phyloP scores from a whole-genome alignment of 2,113 vertebrate species.

The Vidua macroura region DNA sequence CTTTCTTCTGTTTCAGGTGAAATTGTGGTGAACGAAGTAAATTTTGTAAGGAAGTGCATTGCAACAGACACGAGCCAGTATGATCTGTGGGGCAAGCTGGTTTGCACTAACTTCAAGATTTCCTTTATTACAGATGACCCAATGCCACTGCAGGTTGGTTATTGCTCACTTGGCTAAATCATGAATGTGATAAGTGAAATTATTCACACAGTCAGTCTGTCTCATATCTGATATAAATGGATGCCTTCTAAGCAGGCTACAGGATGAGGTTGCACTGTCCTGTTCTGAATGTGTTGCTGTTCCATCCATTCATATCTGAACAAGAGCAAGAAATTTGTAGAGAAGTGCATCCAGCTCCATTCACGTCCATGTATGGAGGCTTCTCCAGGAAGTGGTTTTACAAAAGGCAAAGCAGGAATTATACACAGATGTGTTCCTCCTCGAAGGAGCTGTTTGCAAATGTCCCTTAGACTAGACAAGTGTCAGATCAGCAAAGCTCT shows the following conservation, averaged over 20 bases:
- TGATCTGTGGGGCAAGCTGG: conserved; percentile 93
- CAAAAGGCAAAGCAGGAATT: background rate
- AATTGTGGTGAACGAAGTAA: conserved; percentile 96
- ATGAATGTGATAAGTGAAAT: background rate
- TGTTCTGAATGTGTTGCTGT: background rate
- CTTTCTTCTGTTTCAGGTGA: conserved; percentile 77
- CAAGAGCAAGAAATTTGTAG: background rate
- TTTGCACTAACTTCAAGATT: conserved; percentile 99
- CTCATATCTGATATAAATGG: background rate
- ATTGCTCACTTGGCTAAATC: background rate
- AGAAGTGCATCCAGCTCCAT: background rate
- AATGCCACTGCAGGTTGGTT: conserved; percentile 83
- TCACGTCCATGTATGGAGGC: background rate
- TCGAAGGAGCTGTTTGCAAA: background rate
- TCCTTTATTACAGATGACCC: conserved; percentile 92
- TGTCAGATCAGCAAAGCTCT: background rate
- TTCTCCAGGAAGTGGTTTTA: background rate
- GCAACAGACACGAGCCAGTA: conserved; percentile 87
- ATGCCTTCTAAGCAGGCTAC: background rate
- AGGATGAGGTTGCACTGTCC: background rate
- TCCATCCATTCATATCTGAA: background rate
- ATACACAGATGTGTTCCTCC: background rate
- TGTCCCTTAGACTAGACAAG: background rate
- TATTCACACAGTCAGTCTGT: background rate
- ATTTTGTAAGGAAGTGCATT: conserved; percentile 97